phyloP scores from a whole-genome alignment of 2,888 invertebrate genomes.

The Hyalella azteca region DNA sequence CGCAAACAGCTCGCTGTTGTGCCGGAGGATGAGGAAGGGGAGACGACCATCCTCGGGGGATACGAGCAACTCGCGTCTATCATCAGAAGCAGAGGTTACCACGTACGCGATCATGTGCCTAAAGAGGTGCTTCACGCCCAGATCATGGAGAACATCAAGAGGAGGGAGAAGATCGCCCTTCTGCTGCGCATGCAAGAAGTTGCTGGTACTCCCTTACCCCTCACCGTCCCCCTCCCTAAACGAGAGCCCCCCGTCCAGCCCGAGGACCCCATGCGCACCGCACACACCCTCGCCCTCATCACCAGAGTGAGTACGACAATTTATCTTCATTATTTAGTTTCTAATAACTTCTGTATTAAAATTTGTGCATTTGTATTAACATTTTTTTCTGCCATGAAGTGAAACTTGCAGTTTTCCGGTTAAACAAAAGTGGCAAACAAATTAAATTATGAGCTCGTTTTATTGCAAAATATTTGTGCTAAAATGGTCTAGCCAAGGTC shows the following conservation, averaged over 20 bases:
- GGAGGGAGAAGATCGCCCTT: conserved; percentile 52
- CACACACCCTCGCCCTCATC: conserved; percentile 39
- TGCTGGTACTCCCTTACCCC: not conserved
- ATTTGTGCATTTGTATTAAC: too few species aligned
- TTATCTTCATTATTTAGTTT: not conserved
- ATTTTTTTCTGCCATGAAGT: not conserved
- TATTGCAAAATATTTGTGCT: too few species aligned
- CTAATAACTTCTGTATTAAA: not conserved
- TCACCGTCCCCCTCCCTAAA: conserved; percentile 9
- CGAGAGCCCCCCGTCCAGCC: not conserved
- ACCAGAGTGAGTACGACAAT: conserved; percentile 40
- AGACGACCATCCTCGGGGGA: conserved; percentile 38
- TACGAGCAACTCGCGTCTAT: conserved; percentile 51
- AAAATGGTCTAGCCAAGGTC: too few species aligned
- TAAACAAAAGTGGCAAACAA: too few species aligned
- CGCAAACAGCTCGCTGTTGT: conserved; percentile 1
- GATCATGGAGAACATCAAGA: conserved; percentile 55
- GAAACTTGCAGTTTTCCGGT: too few species aligned
- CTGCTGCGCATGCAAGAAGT: conserved; percentile 50
- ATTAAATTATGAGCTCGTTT: too few species aligned
- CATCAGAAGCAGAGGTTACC: conserved; percentile 51
- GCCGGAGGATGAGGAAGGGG: conserved; percentile 30
- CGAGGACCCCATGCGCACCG: conserved; percentile 24
- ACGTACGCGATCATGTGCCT: conserved; percentile 52
- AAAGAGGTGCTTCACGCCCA: conserved; percentile 51